Conservation (phyloP, 2,113 vertebrate genomes). For the Tenrec ecaudatus region DNA sequence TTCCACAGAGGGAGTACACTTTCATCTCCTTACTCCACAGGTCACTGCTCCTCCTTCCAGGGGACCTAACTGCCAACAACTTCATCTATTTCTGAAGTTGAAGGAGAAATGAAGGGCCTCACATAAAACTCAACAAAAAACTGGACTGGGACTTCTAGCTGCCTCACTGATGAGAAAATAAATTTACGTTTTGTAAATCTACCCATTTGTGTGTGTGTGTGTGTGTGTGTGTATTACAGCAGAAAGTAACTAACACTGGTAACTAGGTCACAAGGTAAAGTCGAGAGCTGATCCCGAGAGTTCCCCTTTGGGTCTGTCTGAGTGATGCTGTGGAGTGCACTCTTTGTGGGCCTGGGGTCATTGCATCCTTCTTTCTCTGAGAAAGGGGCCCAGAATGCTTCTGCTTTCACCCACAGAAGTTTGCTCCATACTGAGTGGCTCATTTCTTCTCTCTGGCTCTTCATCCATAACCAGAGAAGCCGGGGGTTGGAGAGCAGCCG, state of each 20-base stretch:
- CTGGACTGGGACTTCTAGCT: neutral
- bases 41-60: too few species aligned
- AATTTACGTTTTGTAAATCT: neutral
- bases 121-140: neutral
- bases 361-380: neutral
- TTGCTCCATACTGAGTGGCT: neutral
- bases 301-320: neutral
- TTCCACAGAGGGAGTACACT: neutral
- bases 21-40: neutral
- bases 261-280: neutral
- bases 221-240: neutral
- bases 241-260: too few species aligned
- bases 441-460: neutral
- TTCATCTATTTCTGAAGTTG: neutral
- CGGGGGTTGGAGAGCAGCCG: neutral
- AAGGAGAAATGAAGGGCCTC: neutral
- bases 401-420: neutral
- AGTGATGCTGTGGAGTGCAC: too few species aligned
- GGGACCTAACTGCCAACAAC: too few species aligned
- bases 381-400: neutral
- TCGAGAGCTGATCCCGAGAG: neutral
- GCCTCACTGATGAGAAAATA: neutral
- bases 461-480: neutral
- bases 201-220: neutral
- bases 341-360: neutral